phyloP scores from a whole-genome alignment of 2,888 invertebrate species.

The Pteria penguin region DNA sequence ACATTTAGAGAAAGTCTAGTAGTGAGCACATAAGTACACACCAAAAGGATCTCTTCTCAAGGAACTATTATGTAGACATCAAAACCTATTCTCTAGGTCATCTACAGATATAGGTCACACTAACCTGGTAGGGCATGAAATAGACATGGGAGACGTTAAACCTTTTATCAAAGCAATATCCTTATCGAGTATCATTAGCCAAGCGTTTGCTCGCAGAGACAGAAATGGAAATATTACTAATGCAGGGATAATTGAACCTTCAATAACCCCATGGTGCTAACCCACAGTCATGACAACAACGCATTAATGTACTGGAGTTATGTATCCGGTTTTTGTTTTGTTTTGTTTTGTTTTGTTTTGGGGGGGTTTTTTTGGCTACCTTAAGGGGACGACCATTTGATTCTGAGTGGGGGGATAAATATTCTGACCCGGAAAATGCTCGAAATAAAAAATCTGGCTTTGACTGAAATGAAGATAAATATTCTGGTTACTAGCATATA shows the following conservation, averaged over 20 bases:
- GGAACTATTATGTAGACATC: conserved; percentile 26
- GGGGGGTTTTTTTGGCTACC: too few species aligned
- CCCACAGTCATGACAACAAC: neutral
- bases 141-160: neutral
- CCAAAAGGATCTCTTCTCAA: conserved; percentile 8
- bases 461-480: too few species aligned
- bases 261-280: neutral
- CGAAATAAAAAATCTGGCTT: too few species aligned
- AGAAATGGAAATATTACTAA: conserved; percentile 17
- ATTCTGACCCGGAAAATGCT: too few species aligned
- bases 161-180: neutral
- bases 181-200: neutral
- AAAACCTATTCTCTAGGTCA: conserved; percentile 27
- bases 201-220: neutral
- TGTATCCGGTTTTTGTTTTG: too few species aligned
- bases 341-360: too few species aligned
- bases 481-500: too few species aligned
- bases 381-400: too few species aligned
- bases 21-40: neutral
- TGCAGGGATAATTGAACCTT: conserved; percentile 22
- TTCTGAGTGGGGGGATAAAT: too few species aligned
- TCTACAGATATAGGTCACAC: conserved; percentile 40
- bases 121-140: neutral
- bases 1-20: neutral
- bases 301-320: too few species aligned